Percentiles rank a stretch among this genome's conserved stretches.
Evolutionary conservation across 2,888 invertebrate species (phyloP).

Genomic region (Saturnia japonica): DNA sequence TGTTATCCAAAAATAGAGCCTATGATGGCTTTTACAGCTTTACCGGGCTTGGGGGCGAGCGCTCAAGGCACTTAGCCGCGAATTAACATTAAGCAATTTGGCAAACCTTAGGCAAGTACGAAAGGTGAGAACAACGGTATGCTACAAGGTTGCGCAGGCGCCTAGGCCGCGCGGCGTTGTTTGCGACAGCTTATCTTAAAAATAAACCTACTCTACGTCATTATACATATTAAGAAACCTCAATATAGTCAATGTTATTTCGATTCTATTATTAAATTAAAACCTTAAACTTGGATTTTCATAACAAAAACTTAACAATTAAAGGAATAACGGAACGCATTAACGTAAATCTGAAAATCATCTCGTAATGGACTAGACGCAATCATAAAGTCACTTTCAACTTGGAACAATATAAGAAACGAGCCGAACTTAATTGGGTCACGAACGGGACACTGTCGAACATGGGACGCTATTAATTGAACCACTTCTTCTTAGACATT

Average conservation of each 20-base stretch:
- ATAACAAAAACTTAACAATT: neutral
- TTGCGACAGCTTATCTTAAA: too few relatives aligned
- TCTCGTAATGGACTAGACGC: slow-evolving; percentile 35
- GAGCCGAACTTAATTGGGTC: slow-evolving; percentile 69
- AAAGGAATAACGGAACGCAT: neutral
- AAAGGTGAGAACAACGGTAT: too few relatives aligned
- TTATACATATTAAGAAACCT: neutral
- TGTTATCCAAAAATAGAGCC: too few relatives aligned
- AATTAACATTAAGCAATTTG: too few relatives aligned
- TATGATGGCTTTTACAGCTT: too few relatives aligned
- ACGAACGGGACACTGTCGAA: slow-evolving; percentile 69
- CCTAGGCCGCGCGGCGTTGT: too few relatives aligned
- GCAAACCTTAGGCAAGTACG: too few relatives aligned
- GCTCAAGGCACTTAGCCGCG: too few relatives aligned
- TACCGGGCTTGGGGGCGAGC: too few relatives aligned
- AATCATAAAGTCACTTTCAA: slow-evolving; percentile 41
- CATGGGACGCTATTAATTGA: slow-evolving; percentile 68
- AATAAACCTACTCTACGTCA: too few relatives aligned
- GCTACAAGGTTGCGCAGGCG: too few relatives aligned
- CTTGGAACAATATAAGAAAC: slow-evolving; percentile 60
- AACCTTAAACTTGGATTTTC: neutral
- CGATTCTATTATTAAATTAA: neutral
- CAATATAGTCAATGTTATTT: neutral
- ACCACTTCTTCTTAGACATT: slow-evolving; percentile 66
- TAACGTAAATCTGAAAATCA: slow-evolving; percentile 31